Percentiles rank a stretch among this genome's conserved stretches.
phyloP scores from a whole-genome alignment of 2,113 vertebrate genomes.

The Heteronetta atricapilla region DNA sequence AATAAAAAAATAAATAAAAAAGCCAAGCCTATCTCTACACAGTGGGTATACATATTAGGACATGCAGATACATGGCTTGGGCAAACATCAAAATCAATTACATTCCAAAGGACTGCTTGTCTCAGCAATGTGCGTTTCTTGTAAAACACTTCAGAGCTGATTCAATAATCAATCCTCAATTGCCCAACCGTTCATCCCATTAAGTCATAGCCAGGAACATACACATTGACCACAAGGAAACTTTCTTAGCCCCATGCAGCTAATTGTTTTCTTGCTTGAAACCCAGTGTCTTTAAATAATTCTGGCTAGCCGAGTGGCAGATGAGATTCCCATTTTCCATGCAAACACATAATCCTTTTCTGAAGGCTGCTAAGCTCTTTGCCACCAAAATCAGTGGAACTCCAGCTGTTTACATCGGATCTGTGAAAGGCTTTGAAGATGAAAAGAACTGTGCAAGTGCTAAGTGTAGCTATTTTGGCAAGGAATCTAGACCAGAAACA shows the following conservation, averaged over 20 bases:
- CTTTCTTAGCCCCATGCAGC: not conserved
- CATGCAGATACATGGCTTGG: not conserved
- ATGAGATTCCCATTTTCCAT: constrained; percentile 20
- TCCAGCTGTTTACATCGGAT: not conserved
- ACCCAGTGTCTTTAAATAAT: not conserved
- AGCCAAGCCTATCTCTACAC: not conserved
- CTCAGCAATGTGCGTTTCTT: constrained; percentile 11
- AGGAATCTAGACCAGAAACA: not conserved
- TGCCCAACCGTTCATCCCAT: not conserved
- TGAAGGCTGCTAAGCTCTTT: constrained; percentile 48
- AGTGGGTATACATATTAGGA: not conserved
- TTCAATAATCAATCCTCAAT: not conserved
- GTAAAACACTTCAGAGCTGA: not conserved
- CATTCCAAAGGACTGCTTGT: not conserved
- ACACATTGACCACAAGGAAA: not conserved
- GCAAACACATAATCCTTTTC: constrained; percentile 56
- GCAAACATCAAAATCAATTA: not conserved
- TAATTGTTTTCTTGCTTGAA: constrained; percentile 1
- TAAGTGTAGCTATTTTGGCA: constrained; percentile 57
- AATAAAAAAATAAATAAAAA: not conserved
- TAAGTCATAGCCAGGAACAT: not conserved
- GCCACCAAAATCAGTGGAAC: constrained; percentile 50
- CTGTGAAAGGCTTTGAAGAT: constrained; percentile 64
- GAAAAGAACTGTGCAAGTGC: constrained; percentile 27
- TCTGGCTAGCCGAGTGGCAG: constrained; percentile 8